Evolutionary conservation across 2,797 vertebrate species (phyloP).

Genomic region (Ateles fusciceps): DNA sequence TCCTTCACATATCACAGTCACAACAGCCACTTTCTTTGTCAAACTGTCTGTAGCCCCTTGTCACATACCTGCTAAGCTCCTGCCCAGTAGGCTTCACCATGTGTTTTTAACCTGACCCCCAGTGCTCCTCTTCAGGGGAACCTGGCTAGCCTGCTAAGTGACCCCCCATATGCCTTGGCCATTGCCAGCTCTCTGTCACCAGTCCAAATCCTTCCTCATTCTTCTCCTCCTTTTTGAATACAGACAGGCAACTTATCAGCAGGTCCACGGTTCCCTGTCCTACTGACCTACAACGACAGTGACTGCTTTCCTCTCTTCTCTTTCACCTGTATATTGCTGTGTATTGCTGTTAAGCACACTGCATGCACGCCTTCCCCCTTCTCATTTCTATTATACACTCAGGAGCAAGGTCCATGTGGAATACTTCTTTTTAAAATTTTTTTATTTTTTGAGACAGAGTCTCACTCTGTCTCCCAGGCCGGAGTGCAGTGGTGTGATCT

Average conservation of each 20-base stretch:
- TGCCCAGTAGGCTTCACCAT: not conserved
- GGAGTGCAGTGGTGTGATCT: not conserved
- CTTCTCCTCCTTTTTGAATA: conserved; percentile 6
- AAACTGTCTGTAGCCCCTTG: not conserved
- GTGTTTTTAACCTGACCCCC: not conserved
- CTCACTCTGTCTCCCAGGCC: not conserved
- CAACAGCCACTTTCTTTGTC: not conserved
- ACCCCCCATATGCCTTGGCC: not conserved
- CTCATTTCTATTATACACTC: not conserved
- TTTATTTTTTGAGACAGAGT: not conserved
- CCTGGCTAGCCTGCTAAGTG: not conserved
- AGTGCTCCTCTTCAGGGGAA: not conserved
- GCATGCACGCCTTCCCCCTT: not conserved
- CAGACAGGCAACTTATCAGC: not conserved
- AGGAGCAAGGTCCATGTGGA: not conserved
- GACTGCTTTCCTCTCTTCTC: not conserved
- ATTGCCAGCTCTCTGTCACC: not conserved
- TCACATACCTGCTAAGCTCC: not conserved
- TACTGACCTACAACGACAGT: not conserved
- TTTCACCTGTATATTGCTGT: not conserved
- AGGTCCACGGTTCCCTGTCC: not conserved
- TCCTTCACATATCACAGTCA: not conserved
- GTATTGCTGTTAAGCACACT: not conserved
- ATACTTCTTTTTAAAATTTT: not conserved
- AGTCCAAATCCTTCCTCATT: not conserved